Conservation (phyloP, 2,888 invertebrate genomes). For the Leptodirus hochenwartii region DNA sequence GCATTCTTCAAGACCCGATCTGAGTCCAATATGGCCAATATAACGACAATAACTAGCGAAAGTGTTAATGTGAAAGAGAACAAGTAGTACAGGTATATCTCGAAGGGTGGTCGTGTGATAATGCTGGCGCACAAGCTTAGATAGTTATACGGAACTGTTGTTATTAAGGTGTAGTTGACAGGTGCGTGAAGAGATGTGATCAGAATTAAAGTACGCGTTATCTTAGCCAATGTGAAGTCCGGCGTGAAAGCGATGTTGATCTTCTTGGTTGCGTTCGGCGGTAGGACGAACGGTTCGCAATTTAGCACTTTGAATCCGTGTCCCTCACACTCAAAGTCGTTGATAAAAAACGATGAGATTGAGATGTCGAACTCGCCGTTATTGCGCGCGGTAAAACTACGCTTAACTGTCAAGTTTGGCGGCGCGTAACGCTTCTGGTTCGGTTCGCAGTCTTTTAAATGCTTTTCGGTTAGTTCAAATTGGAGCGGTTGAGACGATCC, state of each 20-base stretch:
- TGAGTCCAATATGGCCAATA: too few species aligned
- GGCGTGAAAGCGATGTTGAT: constrained; percentile 79
- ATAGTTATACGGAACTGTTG: constrained; percentile 39
- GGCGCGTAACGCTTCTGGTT: constrained; percentile 22
- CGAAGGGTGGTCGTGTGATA: constrained; percentile 61
- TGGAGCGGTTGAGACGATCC: constrained; percentile 55
- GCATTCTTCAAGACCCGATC: background rate
- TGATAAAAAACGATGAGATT: constrained; percentile 47
- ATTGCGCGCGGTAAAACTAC: constrained; percentile 73
- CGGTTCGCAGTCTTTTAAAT: constrained; percentile 36
- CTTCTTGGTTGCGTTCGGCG: constrained; percentile 53
- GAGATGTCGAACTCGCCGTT: constrained; percentile 78
- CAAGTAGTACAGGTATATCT: constrained; percentile 27
- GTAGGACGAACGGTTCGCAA: constrained; percentile 50
- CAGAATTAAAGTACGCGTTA: constrained; percentile 43
- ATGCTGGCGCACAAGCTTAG: constrained; percentile 48
- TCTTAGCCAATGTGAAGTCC: constrained; percentile 64
- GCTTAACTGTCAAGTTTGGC: constrained; percentile 54
- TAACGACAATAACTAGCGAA: too few species aligned
- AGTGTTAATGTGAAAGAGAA: background rate
- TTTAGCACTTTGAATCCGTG: constrained; percentile 56
- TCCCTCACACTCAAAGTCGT: constrained; percentile 50
- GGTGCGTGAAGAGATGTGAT: constrained; percentile 39
- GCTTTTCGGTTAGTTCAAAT: constrained; percentile 54
- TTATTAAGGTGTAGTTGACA: constrained; percentile 51